Evolutionary conservation across 2,797 vertebrate genomes (phyloP).

Genomic region (Cheirogaleus major): DNA sequence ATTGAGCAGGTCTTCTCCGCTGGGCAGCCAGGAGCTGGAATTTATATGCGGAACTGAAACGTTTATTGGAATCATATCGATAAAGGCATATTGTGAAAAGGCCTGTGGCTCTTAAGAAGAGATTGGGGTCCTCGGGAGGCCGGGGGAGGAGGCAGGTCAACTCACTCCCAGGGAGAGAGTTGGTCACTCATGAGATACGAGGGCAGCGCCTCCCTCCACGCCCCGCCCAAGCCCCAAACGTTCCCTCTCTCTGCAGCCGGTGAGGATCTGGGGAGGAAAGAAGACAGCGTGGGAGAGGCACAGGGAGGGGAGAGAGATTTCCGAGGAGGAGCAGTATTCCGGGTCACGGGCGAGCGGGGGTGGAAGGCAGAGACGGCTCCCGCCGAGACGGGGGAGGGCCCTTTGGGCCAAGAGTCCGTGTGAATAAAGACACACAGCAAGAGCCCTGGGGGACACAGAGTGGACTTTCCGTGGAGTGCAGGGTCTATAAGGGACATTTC

Average conservation of each 20-base stretch:
- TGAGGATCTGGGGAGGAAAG: background rate
- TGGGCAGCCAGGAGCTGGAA: constrained; percentile 53
- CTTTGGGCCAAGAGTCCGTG: rapidly evolving
- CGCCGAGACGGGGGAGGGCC: rapidly evolving
- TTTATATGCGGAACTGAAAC: constrained; percentile 76
- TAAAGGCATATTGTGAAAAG: constrained; percentile 71
- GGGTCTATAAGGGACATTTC: rapidly evolving
- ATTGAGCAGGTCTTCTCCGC: constrained; percentile 52
- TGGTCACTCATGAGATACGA: background rate
- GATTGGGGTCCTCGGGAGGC: constrained; percentile 1
- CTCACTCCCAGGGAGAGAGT: background rate
- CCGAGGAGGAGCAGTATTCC: background rate
- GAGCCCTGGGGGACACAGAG: too few species aligned
- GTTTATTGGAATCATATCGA: constrained; percentile 77
- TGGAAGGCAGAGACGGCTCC: background rate
- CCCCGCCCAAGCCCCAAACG: background rate
- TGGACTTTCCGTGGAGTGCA: too few species aligned
- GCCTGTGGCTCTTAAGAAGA: constrained; percentile 19
- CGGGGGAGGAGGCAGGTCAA: background rate
- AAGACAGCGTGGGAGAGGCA: background rate
- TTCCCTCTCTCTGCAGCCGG: background rate
- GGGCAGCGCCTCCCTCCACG: background rate
- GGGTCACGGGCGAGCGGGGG: rapidly evolving
- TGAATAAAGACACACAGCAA: background rate
- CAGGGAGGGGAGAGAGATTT: too few species aligned